Evolutionary conservation across 2,888 invertebrate genomes (phyloP), one percentile per base, ranked within the genome.

Genomic region (Hirtodrosophila histrioides): DNA sequence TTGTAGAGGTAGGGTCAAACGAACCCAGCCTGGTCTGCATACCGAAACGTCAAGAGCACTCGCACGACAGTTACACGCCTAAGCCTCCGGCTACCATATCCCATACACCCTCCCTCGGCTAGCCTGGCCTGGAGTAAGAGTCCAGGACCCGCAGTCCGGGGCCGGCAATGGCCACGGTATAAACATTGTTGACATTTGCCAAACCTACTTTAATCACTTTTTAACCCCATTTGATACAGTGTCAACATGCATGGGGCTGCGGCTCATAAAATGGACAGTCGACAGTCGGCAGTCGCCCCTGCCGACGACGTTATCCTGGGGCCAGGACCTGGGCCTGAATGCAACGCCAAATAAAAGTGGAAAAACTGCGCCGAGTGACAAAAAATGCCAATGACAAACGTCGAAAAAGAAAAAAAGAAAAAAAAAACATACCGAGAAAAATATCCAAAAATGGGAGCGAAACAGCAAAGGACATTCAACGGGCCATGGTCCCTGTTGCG

Each of bases 171-270:
- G 75, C 78, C 66, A 86, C 69, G 81, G 82, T 75, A 81, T 87
- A 72, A 87, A 85, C 87, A 88, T 88, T 90, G 89, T 86, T 89
- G 89, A 90, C 89, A 89, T 87, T 87, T 78, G 88, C 86, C 90
- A 84, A 86, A 88, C 77, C 85, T 85, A 87, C 86, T 89, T 90
- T 90, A 89, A 90, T 89, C 89, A 89, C 90, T 88, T 90, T 89
- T 89, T 90, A 89, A 89, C 89, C 90, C 89, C 90, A 89, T 89
- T 89, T 90, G 88, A 89, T 89, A 88, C 87, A 88, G 85, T 88
- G 86, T 88, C 88, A 82, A 79, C 89, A 86, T 80, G 78, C 73
- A 83, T 72, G 78, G 66, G 73, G 68, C 54, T 70, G 86, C 84
- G 77, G 66, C 88, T 82, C 82, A 82, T 82, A 83, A 83, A 88